Percentiles rank a stretch among this genome's conserved stretches.
Conservation (phyloP, 2,888 invertebrate species). For the Lepidochitona cinerea region DNA sequence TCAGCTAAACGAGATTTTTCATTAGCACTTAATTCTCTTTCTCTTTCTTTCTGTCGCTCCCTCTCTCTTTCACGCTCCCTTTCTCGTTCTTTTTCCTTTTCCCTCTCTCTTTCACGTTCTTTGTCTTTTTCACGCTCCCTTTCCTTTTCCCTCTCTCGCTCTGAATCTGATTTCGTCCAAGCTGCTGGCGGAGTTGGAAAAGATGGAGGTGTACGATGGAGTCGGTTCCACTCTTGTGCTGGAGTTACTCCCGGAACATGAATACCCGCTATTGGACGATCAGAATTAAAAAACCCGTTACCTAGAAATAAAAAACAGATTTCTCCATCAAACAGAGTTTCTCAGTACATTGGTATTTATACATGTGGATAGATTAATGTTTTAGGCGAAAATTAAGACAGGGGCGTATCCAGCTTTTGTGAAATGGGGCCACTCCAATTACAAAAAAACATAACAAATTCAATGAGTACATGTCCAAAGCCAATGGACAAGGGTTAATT, state of each 20-base stretch:
- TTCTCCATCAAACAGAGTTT: no score
- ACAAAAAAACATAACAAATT: no score
- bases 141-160: slow-evolving; percentile 39
- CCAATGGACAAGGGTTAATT: no score
- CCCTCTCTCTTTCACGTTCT: slow-evolving; percentile 26
- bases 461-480: no score
- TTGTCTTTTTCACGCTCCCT: slow-evolving; percentile 27
- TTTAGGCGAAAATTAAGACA: no score
- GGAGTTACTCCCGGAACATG: slow-evolving; percentile 43
- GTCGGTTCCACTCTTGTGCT: slow-evolving; percentile 62
- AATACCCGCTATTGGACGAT: slow-evolving; percentile 41
- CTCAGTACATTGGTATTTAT: no score
- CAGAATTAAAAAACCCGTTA: slow-evolving; percentile 34
- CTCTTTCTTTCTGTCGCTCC: slow-evolving; percentile 20
- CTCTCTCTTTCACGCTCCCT: slow-evolving; percentile 29
- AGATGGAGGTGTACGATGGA: slow-evolving; percentile 63
- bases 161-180: slow-evolving; percentile 46
- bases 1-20: background rate
- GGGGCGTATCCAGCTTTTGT: no score
- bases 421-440: no score
- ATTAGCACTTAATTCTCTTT: slow-evolving; percentile 13
- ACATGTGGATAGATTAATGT: no score
- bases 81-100: slow-evolving; percentile 27
- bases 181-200: slow-evolving; percentile 53
- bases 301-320: slow-evolving; percentile 21